These are phyloP conservation scores for Drosophila quadrilineata DNA, from an alignment of 1,140 invertebrate species.

Conservation along the genomic window DNA sequence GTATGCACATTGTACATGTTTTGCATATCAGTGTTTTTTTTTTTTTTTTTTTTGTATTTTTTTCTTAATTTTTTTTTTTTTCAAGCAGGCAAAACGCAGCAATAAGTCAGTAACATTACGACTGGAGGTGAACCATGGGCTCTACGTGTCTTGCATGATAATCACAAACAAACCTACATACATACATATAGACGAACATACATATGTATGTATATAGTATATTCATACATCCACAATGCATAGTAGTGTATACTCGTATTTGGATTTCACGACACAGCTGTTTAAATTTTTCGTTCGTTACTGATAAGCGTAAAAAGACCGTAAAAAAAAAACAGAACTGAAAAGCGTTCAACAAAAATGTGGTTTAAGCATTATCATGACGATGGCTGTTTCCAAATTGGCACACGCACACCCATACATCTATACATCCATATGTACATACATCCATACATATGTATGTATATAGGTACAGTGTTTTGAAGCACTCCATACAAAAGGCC, in stretches of 20 bases:
- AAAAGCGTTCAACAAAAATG: conserved; percentile 7
- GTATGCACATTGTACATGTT: no score
- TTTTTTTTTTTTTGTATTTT: no score
- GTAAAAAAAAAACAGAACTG: conserved; percentile 16
- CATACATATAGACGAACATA: no score
- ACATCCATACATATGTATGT: no score
- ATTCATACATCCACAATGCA: conserved; percentile 27
- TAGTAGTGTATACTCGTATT: conserved; percentile 27
- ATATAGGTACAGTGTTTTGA: no score
- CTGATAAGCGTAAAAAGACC: conserved; percentile 48
- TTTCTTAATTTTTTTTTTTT: no score
- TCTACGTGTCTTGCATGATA: conserved; percentile 65
- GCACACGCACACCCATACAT: conserved; percentile 5
- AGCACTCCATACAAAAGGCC: conserved; percentile 15
- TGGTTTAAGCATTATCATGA: conserved; percentile 28
- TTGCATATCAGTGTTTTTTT: no score
- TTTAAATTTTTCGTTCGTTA: conserved; percentile 57
- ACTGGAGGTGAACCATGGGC: conserved; percentile 34
- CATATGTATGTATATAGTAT: conserved; percentile 3
- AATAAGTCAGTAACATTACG: conserved; percentile 50
- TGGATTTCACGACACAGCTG: conserved; percentile 59
- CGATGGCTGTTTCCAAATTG: conserved; percentile 39
- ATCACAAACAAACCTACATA: no score
- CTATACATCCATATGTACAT: no score
- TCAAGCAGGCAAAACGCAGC: no score